Percentiles rank a stretch among this genome's conserved stretches.
Evolutionary conservation across 2,113 vertebrate species (phyloP).

Genomic region (Pelusios castaneus): DNA sequence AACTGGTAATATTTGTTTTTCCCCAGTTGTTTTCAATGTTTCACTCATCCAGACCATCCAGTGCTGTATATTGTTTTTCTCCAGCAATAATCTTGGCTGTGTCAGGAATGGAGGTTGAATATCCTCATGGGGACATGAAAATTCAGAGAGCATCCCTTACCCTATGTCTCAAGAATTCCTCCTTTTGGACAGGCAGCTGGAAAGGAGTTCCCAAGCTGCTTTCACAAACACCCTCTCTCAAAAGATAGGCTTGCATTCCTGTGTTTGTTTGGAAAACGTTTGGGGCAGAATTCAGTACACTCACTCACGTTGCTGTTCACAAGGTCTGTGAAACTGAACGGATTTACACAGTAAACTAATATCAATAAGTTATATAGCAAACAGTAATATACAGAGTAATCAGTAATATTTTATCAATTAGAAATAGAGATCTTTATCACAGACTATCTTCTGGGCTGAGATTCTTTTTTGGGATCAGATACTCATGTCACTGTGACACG

Average conservation of each 20-base stretch:
- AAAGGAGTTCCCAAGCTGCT: not conserved
- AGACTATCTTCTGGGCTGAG: not conserved
- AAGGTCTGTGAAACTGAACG: not conserved
- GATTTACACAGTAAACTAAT: not conserved
- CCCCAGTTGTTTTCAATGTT: not conserved
- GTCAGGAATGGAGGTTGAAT: not conserved
- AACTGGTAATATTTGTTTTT: not conserved
- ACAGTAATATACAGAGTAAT: not conserved
- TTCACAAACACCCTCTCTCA: not conserved
- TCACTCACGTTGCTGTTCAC: not conserved
- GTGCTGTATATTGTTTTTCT: not conserved
- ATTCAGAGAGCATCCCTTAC: not conserved
- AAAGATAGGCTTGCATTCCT: not conserved
- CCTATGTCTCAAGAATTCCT: not conserved
- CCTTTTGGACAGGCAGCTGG: not conserved
- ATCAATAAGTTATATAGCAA: not conserved
- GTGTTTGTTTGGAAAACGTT: not conserved
- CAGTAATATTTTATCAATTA: not conserved
- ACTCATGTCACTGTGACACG: accelerated
- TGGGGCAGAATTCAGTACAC: not conserved
- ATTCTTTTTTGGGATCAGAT: not conserved
- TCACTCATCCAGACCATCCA: not conserved
- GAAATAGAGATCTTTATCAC: not conserved
- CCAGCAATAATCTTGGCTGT: not conserved
- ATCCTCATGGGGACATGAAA: not conserved